phyloP scores from a whole-genome alignment of 2,113 vertebrate species.

The Hiodon alosoides region DNA sequence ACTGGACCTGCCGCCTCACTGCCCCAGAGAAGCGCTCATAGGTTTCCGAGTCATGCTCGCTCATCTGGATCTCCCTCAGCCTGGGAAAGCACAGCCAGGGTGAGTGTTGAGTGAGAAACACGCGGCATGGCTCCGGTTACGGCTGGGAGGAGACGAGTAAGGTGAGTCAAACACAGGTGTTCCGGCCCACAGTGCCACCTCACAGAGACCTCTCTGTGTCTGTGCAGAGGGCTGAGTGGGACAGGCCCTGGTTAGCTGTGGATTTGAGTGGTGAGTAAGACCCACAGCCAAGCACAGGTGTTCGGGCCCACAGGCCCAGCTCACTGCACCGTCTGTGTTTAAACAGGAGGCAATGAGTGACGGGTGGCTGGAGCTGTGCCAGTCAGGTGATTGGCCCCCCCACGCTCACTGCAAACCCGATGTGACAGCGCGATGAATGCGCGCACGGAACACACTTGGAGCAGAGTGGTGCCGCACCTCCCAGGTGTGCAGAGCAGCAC shows the following conservation, averaged over 20 bases:
- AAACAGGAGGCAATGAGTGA: not conserved
- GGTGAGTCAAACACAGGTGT: no score
- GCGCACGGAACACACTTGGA: not conserved
- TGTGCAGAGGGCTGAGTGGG: no score
- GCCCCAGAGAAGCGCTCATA: constrained; percentile 85
- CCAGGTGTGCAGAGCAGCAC: constrained; percentile 16
- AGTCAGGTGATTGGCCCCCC: constrained; percentile 11
- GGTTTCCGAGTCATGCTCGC: constrained; percentile 80
- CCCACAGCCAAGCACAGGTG: not conserved
- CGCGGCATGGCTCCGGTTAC: no score
- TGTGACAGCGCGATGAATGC: not conserved
- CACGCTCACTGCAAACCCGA: not conserved
- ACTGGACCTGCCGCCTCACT: constrained; percentile 82
- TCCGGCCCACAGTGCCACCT: no score
- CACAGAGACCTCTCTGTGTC: no score
- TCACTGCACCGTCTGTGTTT: not conserved
- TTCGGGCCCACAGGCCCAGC: not conserved
- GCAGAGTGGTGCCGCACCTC: not conserved
- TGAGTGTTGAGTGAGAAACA: no score
- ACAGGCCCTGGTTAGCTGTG: no score
- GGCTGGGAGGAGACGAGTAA: no score
- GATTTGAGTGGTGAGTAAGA: not conserved
- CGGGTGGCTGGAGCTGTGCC: not conserved
- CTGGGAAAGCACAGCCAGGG: constrained; percentile 46
- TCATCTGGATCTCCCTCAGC: constrained; percentile 91